These are phyloP conservation scores for Brevimyrus niger DNA, from an alignment of 2,113 vertebrate genomes.

Conservation along the genomic window DNA sequence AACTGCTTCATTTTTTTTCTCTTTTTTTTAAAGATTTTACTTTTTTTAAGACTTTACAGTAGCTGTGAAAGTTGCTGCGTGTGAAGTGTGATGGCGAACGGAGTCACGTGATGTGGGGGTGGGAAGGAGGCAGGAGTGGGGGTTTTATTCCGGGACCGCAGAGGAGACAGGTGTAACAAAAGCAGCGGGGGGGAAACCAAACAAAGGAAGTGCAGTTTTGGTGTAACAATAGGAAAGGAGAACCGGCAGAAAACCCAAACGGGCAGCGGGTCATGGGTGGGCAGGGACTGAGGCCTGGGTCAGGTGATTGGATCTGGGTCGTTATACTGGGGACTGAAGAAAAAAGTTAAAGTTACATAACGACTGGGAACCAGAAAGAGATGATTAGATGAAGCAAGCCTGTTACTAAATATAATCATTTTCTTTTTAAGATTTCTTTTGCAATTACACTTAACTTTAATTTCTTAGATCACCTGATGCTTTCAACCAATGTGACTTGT, in stretches of 20 bases:
- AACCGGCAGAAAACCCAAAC: background rate
- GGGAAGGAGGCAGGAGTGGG: background rate
- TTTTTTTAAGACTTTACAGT: background rate
- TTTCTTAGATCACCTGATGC: background rate
- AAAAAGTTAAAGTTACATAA: background rate
- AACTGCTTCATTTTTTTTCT: background rate
- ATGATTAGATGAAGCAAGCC: background rate
- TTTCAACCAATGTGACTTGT: background rate
- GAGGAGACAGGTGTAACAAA: background rate
- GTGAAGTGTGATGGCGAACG: background rate
- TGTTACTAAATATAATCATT: background rate
- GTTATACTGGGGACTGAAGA: background rate
- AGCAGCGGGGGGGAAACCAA: background rate
- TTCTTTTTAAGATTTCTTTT: background rate
- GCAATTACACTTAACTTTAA: background rate
- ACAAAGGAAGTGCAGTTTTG: background rate
- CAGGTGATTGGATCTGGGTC: background rate
- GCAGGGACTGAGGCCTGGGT: background rate
- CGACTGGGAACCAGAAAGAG: background rate
- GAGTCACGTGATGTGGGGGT: background rate
- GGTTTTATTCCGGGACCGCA: background rate
- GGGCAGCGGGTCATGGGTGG: background rate
- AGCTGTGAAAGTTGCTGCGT: background rate
- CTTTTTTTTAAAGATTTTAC: background rate
- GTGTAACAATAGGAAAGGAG: background rate